Evolutionary conservation across 1,140 invertebrate species (phyloP), one percentile per base, ranked within the genome.

Genomic region (Lordiphosa clarofinis): DNA sequence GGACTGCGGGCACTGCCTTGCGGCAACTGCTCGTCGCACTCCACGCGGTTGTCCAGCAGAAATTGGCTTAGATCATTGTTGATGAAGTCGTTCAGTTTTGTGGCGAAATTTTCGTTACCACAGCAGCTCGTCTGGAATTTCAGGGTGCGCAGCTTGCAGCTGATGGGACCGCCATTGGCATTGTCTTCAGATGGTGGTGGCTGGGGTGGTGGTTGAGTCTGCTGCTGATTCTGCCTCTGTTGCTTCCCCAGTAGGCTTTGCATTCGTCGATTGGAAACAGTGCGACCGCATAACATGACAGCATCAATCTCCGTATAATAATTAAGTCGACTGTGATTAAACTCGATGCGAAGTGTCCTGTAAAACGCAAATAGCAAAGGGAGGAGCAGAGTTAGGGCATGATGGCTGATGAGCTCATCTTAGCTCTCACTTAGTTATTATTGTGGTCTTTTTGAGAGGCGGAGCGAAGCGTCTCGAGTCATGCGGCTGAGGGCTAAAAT

Each of bases 271-370:
- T 75, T 40, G 8, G 66, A 65, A 1, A 72, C 75, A 13, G 68
- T 87, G 8, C 88, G 15, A 93, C 96, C 82, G 92, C 92, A 73
- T 19, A 97, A 89, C 62, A 94, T 89, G 8, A 97, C 92, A 50
- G 94, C 95, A 90, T 98, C 96, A 11, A 97, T 89, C 78, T 96
- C 94, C n/a, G 95, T 96, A 70, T 97, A 97, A 88, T 97, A 97
- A 38, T 95, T 92, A 12, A 96, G 90, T 49, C 92, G 89, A 37
- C 90, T 92, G 76, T 96, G 95, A 89, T 96, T 95, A 71, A 98
- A 95, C 88, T 98, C 96, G 50, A 98, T 89, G 35, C 94, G 91
- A 47, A 96, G 89, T 39, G 93, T 90, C 76, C 95, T 94, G 89
- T 2, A 7, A 31, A 6, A 31, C 11, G 12, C 4, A 9, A 35